phyloP scores from a whole-genome alignment of 2,888 invertebrate species.

The Ferdinandea cuprea region DNA sequence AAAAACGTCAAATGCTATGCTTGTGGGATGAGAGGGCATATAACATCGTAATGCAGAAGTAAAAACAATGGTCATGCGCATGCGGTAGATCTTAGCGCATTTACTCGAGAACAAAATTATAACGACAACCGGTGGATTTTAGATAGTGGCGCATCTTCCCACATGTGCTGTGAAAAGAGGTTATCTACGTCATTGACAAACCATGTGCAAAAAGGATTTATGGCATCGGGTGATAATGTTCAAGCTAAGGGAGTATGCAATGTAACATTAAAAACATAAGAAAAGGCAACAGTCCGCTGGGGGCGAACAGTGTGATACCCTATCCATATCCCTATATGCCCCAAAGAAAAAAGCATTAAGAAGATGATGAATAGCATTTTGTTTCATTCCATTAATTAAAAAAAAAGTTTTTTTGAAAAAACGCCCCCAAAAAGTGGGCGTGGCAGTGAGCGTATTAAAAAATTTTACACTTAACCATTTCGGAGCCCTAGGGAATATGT shows the following conservation, averaged over 20 bases:
- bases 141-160: slow-evolving; percentile 44
- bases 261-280: slow-evolving; percentile 17
- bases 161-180: slow-evolving; percentile 33
- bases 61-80: slow-evolving; percentile 10
- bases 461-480: too few species aligned
- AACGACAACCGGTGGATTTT: slow-evolving; percentile 24
- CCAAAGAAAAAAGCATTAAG: too few species aligned
- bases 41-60: slow-evolving; percentile 48
- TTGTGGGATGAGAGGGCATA: slow-evolving; percentile 53
- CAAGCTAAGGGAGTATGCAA: slow-evolving; percentile 29
- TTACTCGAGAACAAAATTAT: neutral
- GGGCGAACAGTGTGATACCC: too few species aligned
- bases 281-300: too few species aligned
- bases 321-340: too few species aligned
- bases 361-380: too few species aligned
- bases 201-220: slow-evolving; percentile 13
- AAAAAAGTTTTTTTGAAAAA: too few species aligned
- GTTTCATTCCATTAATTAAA: too few species aligned
- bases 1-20: slow-evolving; percentile 46
- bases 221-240: slow-evolving; percentile 31
- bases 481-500: too few species aligned
- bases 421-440: too few species aligned
- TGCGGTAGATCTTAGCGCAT: slow-evolving; percentile 34
- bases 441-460: too few species aligned
- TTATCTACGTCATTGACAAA: slow-evolving; percentile 20